These are phyloP conservation scores for Chelonus insularis DNA, from an alignment of 1,140 invertebrate species.

Conservation along the genomic window DNA sequence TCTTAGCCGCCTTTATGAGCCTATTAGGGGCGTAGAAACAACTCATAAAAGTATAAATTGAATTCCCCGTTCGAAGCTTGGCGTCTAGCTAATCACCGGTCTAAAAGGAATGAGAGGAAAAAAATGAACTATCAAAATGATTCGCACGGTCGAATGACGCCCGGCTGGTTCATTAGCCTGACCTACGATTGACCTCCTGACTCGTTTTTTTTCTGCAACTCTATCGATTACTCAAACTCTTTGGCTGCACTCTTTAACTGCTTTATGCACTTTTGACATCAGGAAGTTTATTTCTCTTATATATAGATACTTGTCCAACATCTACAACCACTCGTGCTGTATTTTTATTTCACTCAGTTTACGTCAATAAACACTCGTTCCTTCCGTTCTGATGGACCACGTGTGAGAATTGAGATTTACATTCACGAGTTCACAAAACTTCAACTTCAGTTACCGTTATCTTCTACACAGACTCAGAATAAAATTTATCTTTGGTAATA, in stretches of 20 bases:
- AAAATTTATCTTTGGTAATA: no score
- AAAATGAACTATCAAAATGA: conserved; percentile 6
- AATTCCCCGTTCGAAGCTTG: background rate
- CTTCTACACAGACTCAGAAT: no score
- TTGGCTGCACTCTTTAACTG: background rate
- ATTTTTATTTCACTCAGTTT: no score
- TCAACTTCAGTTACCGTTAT: no score
- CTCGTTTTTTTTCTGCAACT: background rate
- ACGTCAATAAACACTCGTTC: no score
- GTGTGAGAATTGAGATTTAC: no score
- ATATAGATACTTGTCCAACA: no score
- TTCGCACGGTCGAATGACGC: conserved; percentile 6
- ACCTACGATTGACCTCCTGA: background rate
- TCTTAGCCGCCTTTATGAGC: background rate
- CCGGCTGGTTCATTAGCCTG: conserved; percentile 3
- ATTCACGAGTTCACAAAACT: no score
- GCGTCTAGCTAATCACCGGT: background rate
- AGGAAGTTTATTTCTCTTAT: background rate
- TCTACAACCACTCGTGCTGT: no score
- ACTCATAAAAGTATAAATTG: conserved; percentile 11
- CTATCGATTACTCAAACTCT: conserved; percentile 1
- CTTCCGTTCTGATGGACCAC: no score
- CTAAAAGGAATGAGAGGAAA: background rate
- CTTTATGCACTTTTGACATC: background rate
- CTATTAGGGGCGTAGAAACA: conserved; percentile 8